Evolutionary conservation across 2,113 vertebrate genomes (phyloP).

Genomic region (Tympanuchus pallidicinctus): DNA sequence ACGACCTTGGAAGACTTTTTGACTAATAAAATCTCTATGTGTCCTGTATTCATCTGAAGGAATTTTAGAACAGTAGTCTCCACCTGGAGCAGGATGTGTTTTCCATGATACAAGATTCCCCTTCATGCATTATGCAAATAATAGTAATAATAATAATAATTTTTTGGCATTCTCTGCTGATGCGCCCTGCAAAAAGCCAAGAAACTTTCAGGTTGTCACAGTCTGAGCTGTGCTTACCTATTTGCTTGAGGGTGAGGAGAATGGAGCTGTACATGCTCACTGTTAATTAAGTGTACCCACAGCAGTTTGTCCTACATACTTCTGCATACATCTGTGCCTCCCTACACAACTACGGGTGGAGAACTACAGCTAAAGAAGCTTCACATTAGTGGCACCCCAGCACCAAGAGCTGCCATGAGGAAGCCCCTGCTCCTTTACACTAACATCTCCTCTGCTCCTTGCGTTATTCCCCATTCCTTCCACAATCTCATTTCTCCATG

Average conservation of each 20-base stretch:
- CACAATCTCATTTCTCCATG: accelerated
- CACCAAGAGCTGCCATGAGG: background rate
- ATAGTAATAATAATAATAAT: background rate
- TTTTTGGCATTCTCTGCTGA: background rate
- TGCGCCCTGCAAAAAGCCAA: background rate
- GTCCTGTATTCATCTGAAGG: background rate
- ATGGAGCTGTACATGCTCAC: background rate
- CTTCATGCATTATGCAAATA: background rate
- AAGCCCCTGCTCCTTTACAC: background rate
- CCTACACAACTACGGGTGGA: background rate
- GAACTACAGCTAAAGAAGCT: background rate
- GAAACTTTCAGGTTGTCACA: background rate
- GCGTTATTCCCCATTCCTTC: background rate
- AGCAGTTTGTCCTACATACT: background rate
- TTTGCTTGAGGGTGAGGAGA: background rate
- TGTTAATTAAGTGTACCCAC: background rate
- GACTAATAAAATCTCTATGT: conserved; percentile 45
- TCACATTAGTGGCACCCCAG: background rate
- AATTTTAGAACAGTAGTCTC: conserved; percentile 34
- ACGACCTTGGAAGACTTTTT: conserved; percentile 9
- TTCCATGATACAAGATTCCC: background rate
- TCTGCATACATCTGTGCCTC: background rate
- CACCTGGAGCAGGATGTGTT: background rate
- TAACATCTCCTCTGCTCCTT: background rate
- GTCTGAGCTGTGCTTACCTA: background rate